Conservation (phyloP, 2,888 invertebrate species). For the Rhagophthalmus giganteus region DNA sequence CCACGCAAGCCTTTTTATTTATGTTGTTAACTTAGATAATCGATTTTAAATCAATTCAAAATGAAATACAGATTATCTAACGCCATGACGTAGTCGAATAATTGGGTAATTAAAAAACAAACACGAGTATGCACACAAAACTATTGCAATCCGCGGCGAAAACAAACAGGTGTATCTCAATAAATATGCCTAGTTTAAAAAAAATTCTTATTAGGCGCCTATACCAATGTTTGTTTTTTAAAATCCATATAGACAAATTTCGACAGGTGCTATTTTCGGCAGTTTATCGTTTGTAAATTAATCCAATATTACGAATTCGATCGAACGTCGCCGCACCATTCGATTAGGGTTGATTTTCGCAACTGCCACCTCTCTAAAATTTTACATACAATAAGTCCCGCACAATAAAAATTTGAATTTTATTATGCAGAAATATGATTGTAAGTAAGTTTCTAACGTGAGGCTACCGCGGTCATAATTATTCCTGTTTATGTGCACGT, state of each 20-base stretch:
- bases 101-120: too few relatives aligned
- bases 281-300: not conserved
- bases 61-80: too few relatives aligned
- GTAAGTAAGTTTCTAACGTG: not conserved
- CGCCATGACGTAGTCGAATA: too few relatives aligned
- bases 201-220: not conserved
- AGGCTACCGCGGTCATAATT: conserved; percentile 1
- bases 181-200: not conserved
- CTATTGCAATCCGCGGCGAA: not conserved
- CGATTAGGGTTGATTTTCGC: conserved; percentile 3
- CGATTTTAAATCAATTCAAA: too few relatives aligned
- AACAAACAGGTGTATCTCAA: not conserved
- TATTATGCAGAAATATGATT: conserved; percentile 13
- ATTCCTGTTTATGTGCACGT: conserved; percentile 10
- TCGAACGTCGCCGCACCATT: too few relatives aligned
- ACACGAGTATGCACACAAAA: too few relatives aligned
- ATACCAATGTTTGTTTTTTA: too few relatives aligned
- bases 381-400: conserved; percentile 15
- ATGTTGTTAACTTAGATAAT: too few relatives aligned
- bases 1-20: too few relatives aligned
- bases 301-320: not conserved
- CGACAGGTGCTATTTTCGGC: not conserved
- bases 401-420: conserved; percentile 21
- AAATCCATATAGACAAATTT: not conserved
- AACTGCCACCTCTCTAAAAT: conserved; percentile 12